Percentiles rank a stretch among this genome's conserved stretches.
Conservation (phyloP, 92 coral and sea anemone genomes). For the Palythoa heliodiscus region DNA sequence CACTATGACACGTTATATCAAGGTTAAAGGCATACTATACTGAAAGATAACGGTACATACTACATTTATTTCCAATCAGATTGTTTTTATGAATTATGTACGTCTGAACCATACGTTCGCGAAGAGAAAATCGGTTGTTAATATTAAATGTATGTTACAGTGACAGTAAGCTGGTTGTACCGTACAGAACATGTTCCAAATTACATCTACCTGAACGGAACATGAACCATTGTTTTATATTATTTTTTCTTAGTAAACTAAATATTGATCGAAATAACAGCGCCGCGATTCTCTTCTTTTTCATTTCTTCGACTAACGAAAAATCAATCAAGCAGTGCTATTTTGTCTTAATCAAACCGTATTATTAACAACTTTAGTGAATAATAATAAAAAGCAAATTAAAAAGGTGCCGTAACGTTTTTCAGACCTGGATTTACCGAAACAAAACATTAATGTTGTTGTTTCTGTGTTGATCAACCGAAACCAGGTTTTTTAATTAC, state of each 20-base stretch:
- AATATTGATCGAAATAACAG: constrained; percentile 36
- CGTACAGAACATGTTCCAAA: neutral
- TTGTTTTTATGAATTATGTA: no score
- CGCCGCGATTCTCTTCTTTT: neutral
- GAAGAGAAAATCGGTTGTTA: no score
- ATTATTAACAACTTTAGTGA: neutral
- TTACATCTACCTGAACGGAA: neutral
- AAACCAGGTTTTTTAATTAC: constrained; percentile 29
- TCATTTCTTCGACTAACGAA: constrained; percentile 1
- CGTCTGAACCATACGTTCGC: no score
- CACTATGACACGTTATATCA: no score
- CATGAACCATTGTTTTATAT: constrained; percentile 12
- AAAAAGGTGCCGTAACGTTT: neutral
- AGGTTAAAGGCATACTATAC: no score
- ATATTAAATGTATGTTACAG: no score
- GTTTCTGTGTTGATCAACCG: neutral
- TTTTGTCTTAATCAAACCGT: neutral
- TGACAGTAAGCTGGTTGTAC: neutral
- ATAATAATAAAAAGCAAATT: neutral
- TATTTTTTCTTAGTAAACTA: constrained; percentile 27
- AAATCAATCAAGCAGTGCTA: neutral
- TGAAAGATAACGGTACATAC: no score
- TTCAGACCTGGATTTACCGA: constrained; percentile 1
- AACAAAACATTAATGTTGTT: constrained; percentile 3
- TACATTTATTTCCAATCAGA: no score